Evolutionary conservation across 2,797 vertebrate species (phyloP), one percentile per base, ranked within the genome.

Genomic region (Acipenser ruthenus): DNA sequence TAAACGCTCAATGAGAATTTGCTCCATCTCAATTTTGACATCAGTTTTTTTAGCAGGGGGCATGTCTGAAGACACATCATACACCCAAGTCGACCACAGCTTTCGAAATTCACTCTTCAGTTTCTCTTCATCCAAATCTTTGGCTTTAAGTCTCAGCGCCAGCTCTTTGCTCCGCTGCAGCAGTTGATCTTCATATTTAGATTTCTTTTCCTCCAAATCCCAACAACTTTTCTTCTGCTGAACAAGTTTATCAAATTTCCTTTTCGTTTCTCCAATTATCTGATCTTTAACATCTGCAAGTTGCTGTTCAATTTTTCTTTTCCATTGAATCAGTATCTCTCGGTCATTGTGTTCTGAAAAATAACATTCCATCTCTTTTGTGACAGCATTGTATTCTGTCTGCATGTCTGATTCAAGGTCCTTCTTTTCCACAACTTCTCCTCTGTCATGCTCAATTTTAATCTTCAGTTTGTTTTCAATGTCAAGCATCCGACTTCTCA

Each of bases 281-380:
- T 64, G 1, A 37, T 6, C 9, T 23, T 23, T 53, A 37, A 37
- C 23, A 37, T 37, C 23, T 37, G 23, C 23, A 37, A 37, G 23
- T 37, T 37, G 23, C 4, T 37, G 11, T 63, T 76, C 74, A 0
- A 56, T 82, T 10, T 3, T 61, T 51, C 0, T 0, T 70, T 73
- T 81, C 84, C 84, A 86, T 49, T 83, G 81, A 48, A 78, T 1
- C n/a, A 83, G 4, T 4, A 69, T 75, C 62, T 84, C 76, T 3
- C 0, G 0, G 1, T 83, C 79, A 68, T 7, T 37, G 6, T 79
- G 76, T 15, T 83, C 79, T 3, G 7, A 52, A 63, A 87, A 84
- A 68, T 71, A 82, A n/a, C 65, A 75, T 12, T 81, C 78, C 62
- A 83, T 8, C 0, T 76, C 64, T 64, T 72, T 58, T 1, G 6